These are phyloP conservation scores for Ernsta delagoae DNA, from an alignment of 2,888 invertebrate genomes.

Conservation along the genomic window DNA sequence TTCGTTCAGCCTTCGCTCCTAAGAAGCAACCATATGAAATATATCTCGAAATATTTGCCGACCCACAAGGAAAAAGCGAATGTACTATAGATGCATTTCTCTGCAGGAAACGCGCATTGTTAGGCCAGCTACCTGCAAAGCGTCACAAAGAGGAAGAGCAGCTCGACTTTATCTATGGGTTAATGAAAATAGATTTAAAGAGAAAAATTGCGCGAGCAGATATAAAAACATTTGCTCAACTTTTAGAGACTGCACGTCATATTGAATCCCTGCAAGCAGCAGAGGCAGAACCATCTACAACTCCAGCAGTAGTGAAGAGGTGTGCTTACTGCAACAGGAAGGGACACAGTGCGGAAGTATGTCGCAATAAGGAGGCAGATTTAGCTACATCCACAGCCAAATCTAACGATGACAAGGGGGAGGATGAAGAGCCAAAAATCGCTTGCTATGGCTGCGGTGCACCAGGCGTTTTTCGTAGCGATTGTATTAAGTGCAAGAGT, in stretches of 20 bases:
- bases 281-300: background rate
- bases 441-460: background rate
- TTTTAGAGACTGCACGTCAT: background rate
- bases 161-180: background rate
- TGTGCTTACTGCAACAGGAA: background rate
- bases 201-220: background rate
- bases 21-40: constrained; percentile 1
- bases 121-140: constrained; percentile 14
- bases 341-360: background rate
- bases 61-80: background rate
- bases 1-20: background rate
- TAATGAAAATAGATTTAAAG: background rate
- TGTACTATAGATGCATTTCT: background rate
- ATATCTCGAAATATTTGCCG: background rate
- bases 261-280: background rate
- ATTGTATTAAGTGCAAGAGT: too few relatives aligned
- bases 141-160: constrained; percentile 18
- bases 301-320: background rate
- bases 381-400: background rate
- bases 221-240: background rate
- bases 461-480: background rate
- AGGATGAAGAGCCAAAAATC: background rate
- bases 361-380: background rate
- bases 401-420: background rate
- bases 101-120: constrained; percentile 9